These are phyloP conservation scores for Drosophila acutilabella DNA, from an alignment of 2,888 invertebrate genomes.

Conservation along the genomic window DNA sequence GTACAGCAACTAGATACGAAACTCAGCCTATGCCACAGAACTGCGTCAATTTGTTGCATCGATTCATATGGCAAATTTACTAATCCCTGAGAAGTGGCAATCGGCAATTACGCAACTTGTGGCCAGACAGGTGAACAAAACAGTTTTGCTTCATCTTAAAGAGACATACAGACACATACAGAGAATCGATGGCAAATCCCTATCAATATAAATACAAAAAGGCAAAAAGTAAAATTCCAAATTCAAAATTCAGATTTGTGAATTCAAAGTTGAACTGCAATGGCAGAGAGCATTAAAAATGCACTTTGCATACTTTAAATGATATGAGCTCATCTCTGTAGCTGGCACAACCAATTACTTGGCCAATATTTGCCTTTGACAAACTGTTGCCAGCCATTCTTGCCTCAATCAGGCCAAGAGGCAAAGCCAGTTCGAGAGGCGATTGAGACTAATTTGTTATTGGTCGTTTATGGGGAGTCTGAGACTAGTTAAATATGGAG, in stretches of 20 bases:
- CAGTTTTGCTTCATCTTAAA: neutral
- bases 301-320: conserved; percentile 22
- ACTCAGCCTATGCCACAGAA: conserved; percentile 20
- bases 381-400: conserved; percentile 41
- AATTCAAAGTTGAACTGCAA: conserved; percentile 6
- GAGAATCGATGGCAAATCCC: neutral
- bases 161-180: neutral
- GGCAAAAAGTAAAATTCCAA: conserved; percentile 8
- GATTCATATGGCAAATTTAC: conserved; percentile 46
- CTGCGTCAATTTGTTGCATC: conserved; percentile 22
- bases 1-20: neutral
- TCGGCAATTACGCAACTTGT: conserved; percentile 59
- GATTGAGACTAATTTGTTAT: conserved; percentile 6
- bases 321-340: conserved; percentile 7
- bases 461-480: conserved; percentile 5
- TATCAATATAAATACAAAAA: conserved; percentile 8
- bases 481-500: conserved; percentile 15
- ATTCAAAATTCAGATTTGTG: neutral
- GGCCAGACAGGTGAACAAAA: conserved; percentile 7
- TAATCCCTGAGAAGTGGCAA: conserved; percentile 25
- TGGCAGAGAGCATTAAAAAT: conserved; percentile 12
- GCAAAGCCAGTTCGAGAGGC: neutral
- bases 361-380: conserved; percentile 63
- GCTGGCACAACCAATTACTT: conserved; percentile 61
- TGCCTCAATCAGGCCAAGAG: conserved; percentile 13